phyloP scores from a whole-genome alignment of 53 echinoderm and acorn worm genomes.

The Paelopatides confundens region DNA sequence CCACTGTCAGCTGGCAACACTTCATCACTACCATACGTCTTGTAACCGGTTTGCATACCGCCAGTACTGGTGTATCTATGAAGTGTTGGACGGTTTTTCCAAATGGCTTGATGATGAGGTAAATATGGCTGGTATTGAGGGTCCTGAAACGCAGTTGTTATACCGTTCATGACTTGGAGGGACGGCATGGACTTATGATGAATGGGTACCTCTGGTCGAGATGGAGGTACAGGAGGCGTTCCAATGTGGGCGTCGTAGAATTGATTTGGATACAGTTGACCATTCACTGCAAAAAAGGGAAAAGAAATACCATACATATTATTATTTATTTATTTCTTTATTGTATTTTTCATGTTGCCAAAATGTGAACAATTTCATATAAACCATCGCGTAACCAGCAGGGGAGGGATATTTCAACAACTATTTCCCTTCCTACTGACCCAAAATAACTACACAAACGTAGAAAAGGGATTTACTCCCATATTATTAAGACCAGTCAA shows the following conservation, averaged over 20 bases:
- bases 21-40: background rate
- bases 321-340: too few species aligned
- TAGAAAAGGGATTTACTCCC: too few species aligned
- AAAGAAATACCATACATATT: background rate
- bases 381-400: too few species aligned
- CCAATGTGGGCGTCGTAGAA: slow-evolving; percentile 3
- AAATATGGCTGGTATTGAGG: background rate
- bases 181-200: slow-evolving; percentile 25
- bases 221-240: background rate
- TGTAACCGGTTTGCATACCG: background rate
- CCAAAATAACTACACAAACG: too few species aligned
- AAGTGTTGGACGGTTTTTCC: background rate
- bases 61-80: slow-evolving; percentile 15
- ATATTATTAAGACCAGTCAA: too few species aligned
- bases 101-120: slow-evolving; percentile 6
- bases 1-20: background rate
- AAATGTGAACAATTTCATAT: too few species aligned
- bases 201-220: background rate
- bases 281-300: background rate
- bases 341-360: too few species aligned
- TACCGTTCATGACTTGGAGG: background rate
- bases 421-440: too few species aligned
- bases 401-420: too few species aligned
- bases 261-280: slow-evolving; percentile 9
- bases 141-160: background rate